Percentiles rank a stretch among this genome's conserved stretches.
Evolutionary conservation across 2,888 invertebrate species (phyloP).

Genomic region (Netelia fuscicornis): DNA sequence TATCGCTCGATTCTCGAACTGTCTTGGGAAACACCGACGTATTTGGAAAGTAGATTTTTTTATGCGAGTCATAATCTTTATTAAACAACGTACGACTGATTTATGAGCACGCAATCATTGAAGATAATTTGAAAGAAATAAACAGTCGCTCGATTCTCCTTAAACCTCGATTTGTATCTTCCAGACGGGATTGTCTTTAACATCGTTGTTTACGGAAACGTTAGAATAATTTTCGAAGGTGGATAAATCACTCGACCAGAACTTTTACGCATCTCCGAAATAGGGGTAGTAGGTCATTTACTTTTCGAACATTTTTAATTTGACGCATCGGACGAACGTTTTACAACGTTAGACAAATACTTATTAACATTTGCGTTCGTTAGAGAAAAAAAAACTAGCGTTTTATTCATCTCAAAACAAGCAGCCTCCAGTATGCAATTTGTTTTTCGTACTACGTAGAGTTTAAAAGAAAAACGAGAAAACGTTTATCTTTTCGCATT

Average conservation of each 20-base stretch:
- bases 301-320: conserved; percentile 19
- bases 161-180: conserved; percentile 33
- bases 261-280: conserved; percentile 35
- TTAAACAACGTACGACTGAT: too few species aligned
- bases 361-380: not conserved
- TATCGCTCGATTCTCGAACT: too few species aligned
- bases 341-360: not conserved
- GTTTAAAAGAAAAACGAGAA: not conserved
- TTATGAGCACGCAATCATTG: not conserved
- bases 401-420: not conserved
- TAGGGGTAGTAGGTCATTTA: conserved; percentile 6
- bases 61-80: too few species aligned
- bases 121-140: not conserved
- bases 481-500: conserved; percentile 2
- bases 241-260: not conserved
- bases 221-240: conserved; percentile 16
- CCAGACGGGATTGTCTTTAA: conserved; percentile 27
- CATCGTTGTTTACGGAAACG: conserved; percentile 13
- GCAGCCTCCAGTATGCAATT: not conserved
- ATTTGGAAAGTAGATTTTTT: too few species aligned
- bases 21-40: too few species aligned
- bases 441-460: conserved; percentile 7
- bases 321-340: not conserved
- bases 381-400: not conserved
- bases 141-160: conserved; percentile 10